These are phyloP conservation scores for Cyprinodon tularosa DNA, from an alignment of 2,113 vertebrate species.

Conservation along the genomic window DNA sequence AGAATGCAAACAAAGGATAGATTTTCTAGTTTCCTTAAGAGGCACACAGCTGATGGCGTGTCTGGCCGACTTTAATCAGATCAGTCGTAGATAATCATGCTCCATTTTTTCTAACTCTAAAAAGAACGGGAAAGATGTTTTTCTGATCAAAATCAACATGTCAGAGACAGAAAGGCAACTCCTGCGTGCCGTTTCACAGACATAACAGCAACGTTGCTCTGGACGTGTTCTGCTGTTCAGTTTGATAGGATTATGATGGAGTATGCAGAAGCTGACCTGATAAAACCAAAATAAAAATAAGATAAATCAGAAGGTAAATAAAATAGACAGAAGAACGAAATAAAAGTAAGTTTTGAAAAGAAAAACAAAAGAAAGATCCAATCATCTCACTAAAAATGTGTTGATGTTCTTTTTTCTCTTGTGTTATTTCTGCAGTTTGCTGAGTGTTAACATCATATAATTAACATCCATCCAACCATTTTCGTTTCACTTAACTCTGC, in stretches of 20 bases:
- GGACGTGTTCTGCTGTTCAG: neutral
- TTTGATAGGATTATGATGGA: neutral
- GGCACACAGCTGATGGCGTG: conserved; percentile 43
- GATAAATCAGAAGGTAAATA: neutral
- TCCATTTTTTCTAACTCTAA: conserved; percentile 25
- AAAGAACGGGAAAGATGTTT: conserved; percentile 35
- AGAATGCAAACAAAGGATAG: conserved; percentile 61
- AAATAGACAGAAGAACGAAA: neutral
- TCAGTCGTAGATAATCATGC: conserved; percentile 42
- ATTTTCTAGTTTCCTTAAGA: conserved; percentile 39
- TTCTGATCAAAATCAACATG: conserved; percentile 19
- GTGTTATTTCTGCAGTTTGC: no score
- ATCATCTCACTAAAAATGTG: no score
- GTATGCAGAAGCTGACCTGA: neutral
- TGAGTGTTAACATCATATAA: no score
- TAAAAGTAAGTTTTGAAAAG: no score
- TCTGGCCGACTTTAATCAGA: conserved; percentile 32
- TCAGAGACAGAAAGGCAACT: neutral
- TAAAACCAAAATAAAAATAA: neutral
- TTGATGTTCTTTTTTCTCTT: no score
- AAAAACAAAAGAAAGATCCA: no score
- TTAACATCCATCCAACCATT: no score
- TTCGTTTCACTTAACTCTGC: no score
- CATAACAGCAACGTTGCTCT: neutral
- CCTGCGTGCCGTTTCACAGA: neutral